These are phyloP conservation scores for Automeris io DNA, from an alignment of 2,888 invertebrate genomes.

Conservation along the genomic window DNA sequence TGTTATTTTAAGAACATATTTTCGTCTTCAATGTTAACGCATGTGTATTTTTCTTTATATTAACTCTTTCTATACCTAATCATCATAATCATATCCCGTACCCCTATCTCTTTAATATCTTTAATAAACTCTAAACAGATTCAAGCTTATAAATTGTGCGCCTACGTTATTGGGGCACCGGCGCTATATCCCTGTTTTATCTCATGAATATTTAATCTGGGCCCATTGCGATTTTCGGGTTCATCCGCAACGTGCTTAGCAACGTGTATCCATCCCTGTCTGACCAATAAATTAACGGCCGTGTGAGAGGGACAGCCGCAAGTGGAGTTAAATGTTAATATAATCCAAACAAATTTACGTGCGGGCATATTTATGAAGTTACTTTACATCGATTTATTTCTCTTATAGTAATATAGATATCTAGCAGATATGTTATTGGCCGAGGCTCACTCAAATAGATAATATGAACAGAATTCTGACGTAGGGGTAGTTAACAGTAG, in stretches of 20 bases:
- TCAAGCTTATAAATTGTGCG: constrained; percentile 11
- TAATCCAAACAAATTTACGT: constrained; percentile 4
- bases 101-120: too few species aligned
- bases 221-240: constrained; percentile 41
- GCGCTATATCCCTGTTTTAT: constrained; percentile 28
- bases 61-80: too few species aligned
- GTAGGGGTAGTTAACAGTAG: too few species aligned
- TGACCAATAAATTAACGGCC: constrained; percentile 5
- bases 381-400: background rate
- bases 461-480: too few species aligned
- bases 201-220: constrained; percentile 54
- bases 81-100: too few species aligned
- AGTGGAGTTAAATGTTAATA: constrained; percentile 3
- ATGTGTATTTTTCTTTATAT: too few species aligned
- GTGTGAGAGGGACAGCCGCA: constrained; percentile 1
- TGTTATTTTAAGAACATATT: too few species aligned
- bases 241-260: constrained; percentile 19
- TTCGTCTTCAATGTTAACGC: too few species aligned
- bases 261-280: constrained; percentile 20
- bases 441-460: too few species aligned
- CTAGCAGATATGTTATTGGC: background rate
- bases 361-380: background rate
- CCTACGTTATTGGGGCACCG: constrained; percentile 8
- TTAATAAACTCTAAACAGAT: background rate
- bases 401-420: background rate